A percentile compares a stretch with the other conserved stretches of the same genome.
phyloP scores from a whole-genome alignment of 2,797 vertebrate species.

The Lacerta bilineata region DNA sequence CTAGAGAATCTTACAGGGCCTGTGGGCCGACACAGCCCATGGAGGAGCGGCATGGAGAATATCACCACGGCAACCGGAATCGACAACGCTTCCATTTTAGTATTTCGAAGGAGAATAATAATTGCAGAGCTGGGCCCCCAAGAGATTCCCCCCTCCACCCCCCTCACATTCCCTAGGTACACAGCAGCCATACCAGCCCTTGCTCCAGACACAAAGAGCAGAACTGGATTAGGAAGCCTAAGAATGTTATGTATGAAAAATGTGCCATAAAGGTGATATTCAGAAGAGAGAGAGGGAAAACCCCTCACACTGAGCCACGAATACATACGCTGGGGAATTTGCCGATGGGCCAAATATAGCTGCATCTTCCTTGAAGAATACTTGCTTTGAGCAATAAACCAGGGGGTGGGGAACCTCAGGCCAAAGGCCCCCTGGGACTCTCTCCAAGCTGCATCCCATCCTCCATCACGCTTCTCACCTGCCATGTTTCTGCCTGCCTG shows the following conservation, averaged over 20 bases:
- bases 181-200: constrained; percentile 22
- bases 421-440: too few relatives aligned
- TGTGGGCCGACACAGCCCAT: constrained; percentile 74
- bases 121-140: constrained; percentile 69
- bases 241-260: constrained; percentile 33
- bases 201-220: constrained; percentile 42
- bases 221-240: not conserved
- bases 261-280: constrained; percentile 34
- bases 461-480: too few relatives aligned
- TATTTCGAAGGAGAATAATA: constrained; percentile 75
- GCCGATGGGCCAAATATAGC: not conserved
- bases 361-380: not conserved
- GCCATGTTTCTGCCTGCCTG: too few relatives aligned
- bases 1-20: constrained; percentile 80
- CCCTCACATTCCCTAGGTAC: constrained; percentile 47
- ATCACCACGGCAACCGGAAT: constrained; percentile 80
- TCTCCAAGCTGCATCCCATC: too few relatives aligned
- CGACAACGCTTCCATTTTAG: constrained; percentile 76
- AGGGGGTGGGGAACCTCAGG: not conserved
- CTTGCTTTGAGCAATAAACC: not conserved
- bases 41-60: constrained; percentile 60
- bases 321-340: not conserved
- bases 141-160: constrained; percentile 9
- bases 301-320: not conserved
- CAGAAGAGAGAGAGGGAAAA: not conserved